Evolutionary conservation across 2,113 vertebrate genomes (phyloP), one percentile per base, ranked within the genome.

Genomic region (Periophthalmodon schlosseri): DNA sequence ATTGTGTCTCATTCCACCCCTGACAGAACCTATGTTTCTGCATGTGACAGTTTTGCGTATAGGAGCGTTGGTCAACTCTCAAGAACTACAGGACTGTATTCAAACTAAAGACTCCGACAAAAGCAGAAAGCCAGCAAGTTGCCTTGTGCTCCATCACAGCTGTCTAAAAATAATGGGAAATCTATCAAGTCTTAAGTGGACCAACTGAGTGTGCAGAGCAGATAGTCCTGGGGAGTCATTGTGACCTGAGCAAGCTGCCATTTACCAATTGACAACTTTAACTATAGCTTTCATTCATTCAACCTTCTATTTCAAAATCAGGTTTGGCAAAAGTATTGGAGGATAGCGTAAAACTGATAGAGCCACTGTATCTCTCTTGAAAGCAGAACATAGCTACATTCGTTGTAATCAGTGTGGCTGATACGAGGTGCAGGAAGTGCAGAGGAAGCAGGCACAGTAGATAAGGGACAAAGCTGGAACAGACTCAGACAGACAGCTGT

Each of bases 91-190:
- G 33, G 61, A 21, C n/a, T 68, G 72, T 15, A 61, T 81, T 87
- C 81, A 69, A 24, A 70, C 63, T 71, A 69, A 76, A 74, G 79
- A 79, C 70, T 52, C 58, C 81, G 28, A 69, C 69, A 20, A 81
- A 76, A 84, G 72, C 47, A 77, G 74, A 77, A 72, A 46, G 58
- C 60, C 68, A 23, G 73, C 63, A 74, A 54, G 54, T 69, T 83
- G 79, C 86, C 79, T 79, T 78, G 81, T 79, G 14, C 77, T 87
- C 76, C 69, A 87, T 88, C 86, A 81, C 57, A 36, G 78, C 81
- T 69, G 80, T 81, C 87, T 77, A 68, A 83, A 80, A 82, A 77
- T 86, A 89, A 89, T 89, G 76, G 80, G 79, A 87, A 91, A 87
- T 86, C 83, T 78, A 89, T 90, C 84, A 91, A 75, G 66, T 84